Conservation (phyloP, 2,888 invertebrate species). For the Choreutis nemorana region DNA sequence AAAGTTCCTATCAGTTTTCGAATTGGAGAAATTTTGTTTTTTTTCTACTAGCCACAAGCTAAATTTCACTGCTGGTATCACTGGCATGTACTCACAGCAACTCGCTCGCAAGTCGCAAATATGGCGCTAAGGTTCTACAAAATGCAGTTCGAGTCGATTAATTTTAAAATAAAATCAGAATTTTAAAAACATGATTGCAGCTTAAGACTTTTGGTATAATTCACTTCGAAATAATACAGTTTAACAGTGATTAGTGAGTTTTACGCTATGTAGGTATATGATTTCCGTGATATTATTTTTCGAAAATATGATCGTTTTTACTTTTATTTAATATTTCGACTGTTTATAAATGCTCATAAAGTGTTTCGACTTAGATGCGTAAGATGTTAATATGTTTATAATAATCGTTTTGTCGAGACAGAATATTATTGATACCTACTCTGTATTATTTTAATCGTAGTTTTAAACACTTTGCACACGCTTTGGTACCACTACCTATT, state of each 20-base stretch:
- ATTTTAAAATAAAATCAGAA: slow-evolving; percentile 50
- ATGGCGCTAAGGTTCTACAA: slow-evolving; percentile 55
- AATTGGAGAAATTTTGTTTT: too few relatives aligned
- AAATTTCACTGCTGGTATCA: too few relatives aligned
- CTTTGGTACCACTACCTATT: background rate
- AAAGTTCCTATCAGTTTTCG: too few relatives aligned
- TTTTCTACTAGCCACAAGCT: too few relatives aligned
- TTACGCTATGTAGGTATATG: slow-evolving; percentile 49
- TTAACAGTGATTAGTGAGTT: slow-evolving; percentile 53
- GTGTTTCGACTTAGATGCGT: too few relatives aligned
- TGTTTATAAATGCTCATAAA: too few relatives aligned
- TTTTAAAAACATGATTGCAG: slow-evolving; percentile 43
- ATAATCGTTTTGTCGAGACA: too few relatives aligned
- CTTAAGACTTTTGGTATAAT: slow-evolving; percentile 27
- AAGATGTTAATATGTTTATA: too few relatives aligned
- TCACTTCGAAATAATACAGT: slow-evolving; percentile 26
- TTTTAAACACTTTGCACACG: background rate
- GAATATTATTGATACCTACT: too few relatives aligned
- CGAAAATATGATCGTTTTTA: slow-evolving; percentile 16
- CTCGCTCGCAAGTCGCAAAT: slow-evolving; percentile 38
- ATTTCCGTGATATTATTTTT: background rate
- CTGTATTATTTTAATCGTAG: too few relatives aligned
- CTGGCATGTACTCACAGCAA: too few relatives aligned
- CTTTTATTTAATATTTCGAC: too few relatives aligned
- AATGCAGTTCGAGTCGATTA: slow-evolving; percentile 50